A percentile compares a stretch with the other conserved stretches of the same genome.
These are phyloP conservation scores for Hemicrepidius hirtus DNA, from an alignment of 2,888 invertebrate genomes.

Conservation along the genomic window DNA sequence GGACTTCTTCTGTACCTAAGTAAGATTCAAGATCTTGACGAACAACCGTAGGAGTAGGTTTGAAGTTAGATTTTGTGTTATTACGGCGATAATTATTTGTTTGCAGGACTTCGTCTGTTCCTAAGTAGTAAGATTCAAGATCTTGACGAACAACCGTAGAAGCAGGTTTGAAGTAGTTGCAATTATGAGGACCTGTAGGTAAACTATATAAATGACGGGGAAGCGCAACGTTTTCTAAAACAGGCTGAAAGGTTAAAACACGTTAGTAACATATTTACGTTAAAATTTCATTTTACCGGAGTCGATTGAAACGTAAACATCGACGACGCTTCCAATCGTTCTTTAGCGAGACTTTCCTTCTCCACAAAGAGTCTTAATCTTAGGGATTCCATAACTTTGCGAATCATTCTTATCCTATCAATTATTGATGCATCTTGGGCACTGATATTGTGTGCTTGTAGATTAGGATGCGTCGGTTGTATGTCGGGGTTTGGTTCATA, in stretches of 20 bases:
- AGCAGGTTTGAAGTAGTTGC: neutral
- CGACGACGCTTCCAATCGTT: slow-evolving; percentile 42
- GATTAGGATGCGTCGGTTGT: neutral
- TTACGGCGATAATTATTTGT: too few species aligned
- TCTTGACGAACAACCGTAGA: neutral
- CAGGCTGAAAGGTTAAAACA: neutral
- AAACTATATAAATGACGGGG: neutral
- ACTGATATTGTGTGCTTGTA: slow-evolving; percentile 1
- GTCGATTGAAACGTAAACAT: slow-evolving; percentile 33
- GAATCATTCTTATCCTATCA: slow-evolving; percentile 41
- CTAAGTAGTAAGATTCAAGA: neutral
- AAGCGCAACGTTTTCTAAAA: neutral
- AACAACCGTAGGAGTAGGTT: neutral
- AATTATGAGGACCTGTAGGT: neutral
- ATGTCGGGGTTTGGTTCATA: neutral
- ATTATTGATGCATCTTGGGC: slow-evolving; percentile 10
- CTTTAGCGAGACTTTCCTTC: slow-evolving; percentile 45
- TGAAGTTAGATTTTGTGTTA: neutral
- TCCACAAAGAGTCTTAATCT: slow-evolving; percentile 41
- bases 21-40: neutral
- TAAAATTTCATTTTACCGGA: slow-evolving; percentile 32
- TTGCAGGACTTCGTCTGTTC: too few species aligned
- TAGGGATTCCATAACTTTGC: slow-evolving; percentile 39
- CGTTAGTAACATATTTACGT: slow-evolving; percentile 4
- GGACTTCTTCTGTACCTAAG: too few species aligned